Evolutionary conservation across 2,888 invertebrate genomes (phyloP).

Genomic region (Odontomyia ornata): DNA sequence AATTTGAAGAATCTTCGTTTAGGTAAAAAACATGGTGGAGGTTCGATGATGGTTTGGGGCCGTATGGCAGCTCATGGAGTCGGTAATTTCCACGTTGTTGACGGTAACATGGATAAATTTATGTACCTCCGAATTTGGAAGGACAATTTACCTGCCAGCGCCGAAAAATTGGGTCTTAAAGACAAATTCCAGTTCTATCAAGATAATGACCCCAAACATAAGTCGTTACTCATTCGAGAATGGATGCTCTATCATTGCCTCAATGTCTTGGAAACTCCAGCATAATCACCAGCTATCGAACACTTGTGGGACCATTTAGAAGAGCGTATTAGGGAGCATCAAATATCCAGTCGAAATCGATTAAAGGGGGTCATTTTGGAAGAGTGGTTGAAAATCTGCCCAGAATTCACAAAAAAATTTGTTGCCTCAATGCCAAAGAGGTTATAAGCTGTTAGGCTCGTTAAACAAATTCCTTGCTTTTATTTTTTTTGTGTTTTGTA

Average conservation of each 20-base stretch:
- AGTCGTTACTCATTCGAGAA: too few relatives aligned
- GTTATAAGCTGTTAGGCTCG: conserved; percentile 41
- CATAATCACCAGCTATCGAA: conserved; percentile 51
- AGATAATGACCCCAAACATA: too few relatives aligned
- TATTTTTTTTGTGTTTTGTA: conserved; percentile 18
- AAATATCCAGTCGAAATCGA: conserved; percentile 35
- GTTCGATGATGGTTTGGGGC: too few relatives aligned
- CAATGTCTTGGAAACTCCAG: conserved; percentile 46
- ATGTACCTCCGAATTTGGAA: conserved; percentile 28
- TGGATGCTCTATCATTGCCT: too few relatives aligned
- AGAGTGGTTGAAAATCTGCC: conserved; percentile 46
- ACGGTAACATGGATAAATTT: too few relatives aligned
- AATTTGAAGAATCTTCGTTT: conserved; percentile 15
- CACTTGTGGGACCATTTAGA: conserved; percentile 53
- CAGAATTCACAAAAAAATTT: conserved; percentile 44
- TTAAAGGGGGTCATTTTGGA: conserved; percentile 32
- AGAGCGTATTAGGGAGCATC: conserved; percentile 47
- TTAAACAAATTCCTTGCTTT: conserved; percentile 25
- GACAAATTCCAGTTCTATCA: too few relatives aligned
- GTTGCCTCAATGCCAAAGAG: conserved; percentile 47
- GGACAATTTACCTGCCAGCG: background rate
- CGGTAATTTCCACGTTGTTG: too few relatives aligned
- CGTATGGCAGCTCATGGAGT: too few relatives aligned
- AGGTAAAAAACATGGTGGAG: too few relatives aligned
- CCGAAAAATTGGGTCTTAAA: too few relatives aligned